These are phyloP conservation scores for Poecilobothrus nobilitatus DNA, from an alignment of 2,888 invertebrate species.

Conservation along the genomic window DNA sequence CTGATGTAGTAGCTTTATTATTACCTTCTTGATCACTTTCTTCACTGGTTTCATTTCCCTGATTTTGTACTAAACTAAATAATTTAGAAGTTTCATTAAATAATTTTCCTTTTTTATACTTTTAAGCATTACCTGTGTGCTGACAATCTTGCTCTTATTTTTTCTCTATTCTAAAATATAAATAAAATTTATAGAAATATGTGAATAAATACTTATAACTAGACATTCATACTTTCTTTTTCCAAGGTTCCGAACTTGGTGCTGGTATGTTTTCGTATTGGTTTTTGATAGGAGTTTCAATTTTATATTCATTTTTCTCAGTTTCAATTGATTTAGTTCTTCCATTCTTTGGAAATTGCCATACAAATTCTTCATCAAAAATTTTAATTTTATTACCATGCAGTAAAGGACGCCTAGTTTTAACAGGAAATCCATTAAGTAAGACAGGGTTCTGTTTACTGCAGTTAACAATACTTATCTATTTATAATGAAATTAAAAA, in stretches of 20 bases:
- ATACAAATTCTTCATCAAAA: slow-evolving; percentile 33
- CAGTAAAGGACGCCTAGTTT: slow-evolving; percentile 31
- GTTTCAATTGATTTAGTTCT: slow-evolving; percentile 11
- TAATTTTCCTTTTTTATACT: no score
- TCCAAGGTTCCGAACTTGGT: slow-evolving; percentile 34
- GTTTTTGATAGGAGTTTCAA: slow-evolving; percentile 25
- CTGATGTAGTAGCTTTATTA: not conserved
- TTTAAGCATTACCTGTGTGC: not conserved
- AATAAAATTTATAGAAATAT: not conserved
- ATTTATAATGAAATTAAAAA: not conserved
- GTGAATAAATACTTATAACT: not conserved
- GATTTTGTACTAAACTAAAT: not conserved
- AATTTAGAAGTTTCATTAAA: not conserved
- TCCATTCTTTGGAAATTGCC: slow-evolving; percentile 29
- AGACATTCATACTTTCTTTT: not conserved
- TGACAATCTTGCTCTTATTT: not conserved
- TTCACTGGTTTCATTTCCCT: not conserved
- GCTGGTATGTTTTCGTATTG: slow-evolving; percentile 27
- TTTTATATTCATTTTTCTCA: slow-evolving; percentile 15
- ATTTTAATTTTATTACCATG: slow-evolving; percentile 34
- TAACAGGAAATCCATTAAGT: slow-evolving; percentile 31
- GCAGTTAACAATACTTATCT: slow-evolving; percentile 36
- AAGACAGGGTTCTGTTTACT: slow-evolving; percentile 30
- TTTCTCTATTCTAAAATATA: not conserved
- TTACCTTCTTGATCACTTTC: not conserved